Evolutionary conservation across 2,888 invertebrate species (phyloP), one percentile per base, ranked within the genome.

Genomic region (Aspidiotus destructor): DNA sequence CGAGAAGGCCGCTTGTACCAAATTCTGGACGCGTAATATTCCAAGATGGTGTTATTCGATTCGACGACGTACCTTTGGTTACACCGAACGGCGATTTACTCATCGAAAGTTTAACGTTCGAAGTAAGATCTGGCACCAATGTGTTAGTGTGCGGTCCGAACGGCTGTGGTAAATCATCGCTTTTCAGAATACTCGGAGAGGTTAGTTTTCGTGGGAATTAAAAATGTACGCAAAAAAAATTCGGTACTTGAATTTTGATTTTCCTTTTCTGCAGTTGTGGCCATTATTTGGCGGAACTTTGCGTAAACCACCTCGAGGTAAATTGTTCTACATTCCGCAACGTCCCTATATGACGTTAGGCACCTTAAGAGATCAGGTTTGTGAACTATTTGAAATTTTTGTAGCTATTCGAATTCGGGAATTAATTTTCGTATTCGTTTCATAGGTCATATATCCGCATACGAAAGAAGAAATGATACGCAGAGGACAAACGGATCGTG

Each of bases 131-230:
- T 0, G 97, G 97, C 54, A 90, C 91, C 81, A 98, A 98, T 80
- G 95, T 98, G 0, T 79, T 98, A n/a, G 94, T 98, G 0, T 97
- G 96, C 77, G 98, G 98, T 0, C 98, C 98, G 3, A 99, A 99
- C 78, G 98, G 99, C 1, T 95, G 97, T 78, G 98, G 98, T 61
- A 99, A 99, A 79, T 94, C 94, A 67, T 97, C 96, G 0, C 82
- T 99, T 74, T 99, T 99, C 83, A 83, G 98, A 69, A 89, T 96
- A 75, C 83, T 99, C 13, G 98, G 98, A 58, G 97, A 95, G 78
- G 83, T 83, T 72, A 75, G 73, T 72, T 11, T 57, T 57, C 2
- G 1, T n/a, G 62, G 40, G 16, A 53, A 28, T 40, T 17, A 16
- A 10, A n/a, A 55, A 13, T 10, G 55, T 55, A n/a, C 52, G 2